These are phyloP conservation scores for Gymnodraco acuticeps DNA, from an alignment of 2,797 vertebrate species.

Conservation along the genomic window DNA sequence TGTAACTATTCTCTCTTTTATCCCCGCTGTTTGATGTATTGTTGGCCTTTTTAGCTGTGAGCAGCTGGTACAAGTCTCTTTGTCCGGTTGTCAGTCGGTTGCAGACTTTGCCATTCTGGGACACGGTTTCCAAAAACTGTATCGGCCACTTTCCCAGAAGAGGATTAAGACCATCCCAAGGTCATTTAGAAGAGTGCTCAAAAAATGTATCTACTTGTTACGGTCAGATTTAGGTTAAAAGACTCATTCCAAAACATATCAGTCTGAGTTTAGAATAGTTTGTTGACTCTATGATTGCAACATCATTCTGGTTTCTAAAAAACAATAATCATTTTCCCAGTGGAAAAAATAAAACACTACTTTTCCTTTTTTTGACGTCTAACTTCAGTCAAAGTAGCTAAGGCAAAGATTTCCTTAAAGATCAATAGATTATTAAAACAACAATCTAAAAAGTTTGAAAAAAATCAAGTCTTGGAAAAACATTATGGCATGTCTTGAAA, in stretches of 20 bases:
- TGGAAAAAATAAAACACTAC: not conserved
- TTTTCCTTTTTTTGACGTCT: not conserved
- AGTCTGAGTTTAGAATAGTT: constrained; percentile 6
- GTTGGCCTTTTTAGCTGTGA: constrained; percentile 35
- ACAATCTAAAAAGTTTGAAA: not conserved
- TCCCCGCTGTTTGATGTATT: constrained; percentile 54
- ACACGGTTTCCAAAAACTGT: constrained; percentile 32
- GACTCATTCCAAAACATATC: constrained; percentile 1
- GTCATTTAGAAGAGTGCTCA: constrained; percentile 18
- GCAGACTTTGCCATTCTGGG: constrained; percentile 29
- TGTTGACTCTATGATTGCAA: not conserved
- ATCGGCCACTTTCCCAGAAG: constrained; percentile 37
- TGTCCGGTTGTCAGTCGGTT: constrained; percentile 37
- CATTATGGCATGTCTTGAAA: not conserved
- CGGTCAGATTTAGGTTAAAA: constrained; percentile 11
- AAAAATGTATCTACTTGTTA: constrained; percentile 11
- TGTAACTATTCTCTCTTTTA: constrained; percentile 33
- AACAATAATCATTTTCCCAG: not conserved
- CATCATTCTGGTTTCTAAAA: not conserved
- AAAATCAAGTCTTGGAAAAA: too few relatives aligned
- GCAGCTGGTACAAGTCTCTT: constrained; percentile 39
- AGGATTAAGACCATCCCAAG: constrained; percentile 32
- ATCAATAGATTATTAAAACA: not conserved
- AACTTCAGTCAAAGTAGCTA: not conserved
- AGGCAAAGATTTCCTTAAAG: not conserved